Evolutionary conservation across 2,888 invertebrate species (phyloP).

Genomic region (Trichogramma evanescens): DNA sequence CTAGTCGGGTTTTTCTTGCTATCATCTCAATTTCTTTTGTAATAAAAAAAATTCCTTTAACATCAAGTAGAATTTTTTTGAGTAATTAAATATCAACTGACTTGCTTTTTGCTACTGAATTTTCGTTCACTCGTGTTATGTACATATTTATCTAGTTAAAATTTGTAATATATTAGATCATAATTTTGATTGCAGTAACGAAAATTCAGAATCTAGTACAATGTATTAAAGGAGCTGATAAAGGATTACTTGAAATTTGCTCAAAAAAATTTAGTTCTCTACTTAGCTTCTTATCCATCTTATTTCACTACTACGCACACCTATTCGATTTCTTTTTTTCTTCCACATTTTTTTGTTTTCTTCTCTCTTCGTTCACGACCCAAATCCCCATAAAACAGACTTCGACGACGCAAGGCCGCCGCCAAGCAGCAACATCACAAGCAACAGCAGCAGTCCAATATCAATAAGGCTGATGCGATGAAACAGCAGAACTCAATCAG

Average conservation of each 20-base stretch:
- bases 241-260: not conserved
- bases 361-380: conserved; percentile 38
- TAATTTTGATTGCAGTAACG: not conserved
- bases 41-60: not conserved
- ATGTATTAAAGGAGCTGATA: no score
- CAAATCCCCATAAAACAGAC: conserved; percentile 39
- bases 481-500: conserved; percentile 12
- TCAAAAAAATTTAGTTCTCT: conserved; percentile 14
- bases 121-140: no score
- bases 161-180: not conserved
- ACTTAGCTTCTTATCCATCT: conserved; percentile 3
- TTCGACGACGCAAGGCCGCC: conserved; percentile 40
- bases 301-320: conserved; percentile 12
- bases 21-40: no score
- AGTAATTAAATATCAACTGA: not conserved
- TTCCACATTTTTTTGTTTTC: conserved; percentile 27
- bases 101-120: no score
- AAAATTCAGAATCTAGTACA: not conserved
- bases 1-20: conserved; percentile 29
- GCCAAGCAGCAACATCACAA: conserved; percentile 41
- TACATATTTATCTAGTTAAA: no score
- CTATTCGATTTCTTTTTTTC: conserved; percentile 18
- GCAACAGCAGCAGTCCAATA: conserved; percentile 34
- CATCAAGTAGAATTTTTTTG: conserved; percentile 12
- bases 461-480: conserved; percentile 6